Percentiles rank a stretch among this genome's conserved stretches.
Evolutionary conservation across 2,797 vertebrate genomes (phyloP).

Genomic region (Neosilurus mollespiculum): DNA sequence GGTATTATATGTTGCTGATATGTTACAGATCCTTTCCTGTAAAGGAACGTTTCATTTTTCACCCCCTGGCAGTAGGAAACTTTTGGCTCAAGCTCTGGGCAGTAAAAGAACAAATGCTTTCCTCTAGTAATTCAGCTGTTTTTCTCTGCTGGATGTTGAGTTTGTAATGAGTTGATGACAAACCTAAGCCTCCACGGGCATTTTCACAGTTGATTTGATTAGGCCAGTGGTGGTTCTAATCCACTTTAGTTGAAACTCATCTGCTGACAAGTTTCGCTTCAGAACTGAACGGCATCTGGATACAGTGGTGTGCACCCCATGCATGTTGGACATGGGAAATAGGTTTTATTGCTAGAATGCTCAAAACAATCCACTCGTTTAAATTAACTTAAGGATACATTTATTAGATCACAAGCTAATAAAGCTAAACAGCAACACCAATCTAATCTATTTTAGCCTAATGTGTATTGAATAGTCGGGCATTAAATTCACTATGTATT

Average conservation of each 20-base stretch:
- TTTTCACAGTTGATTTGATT: conserved; percentile 49
- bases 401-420: not conserved
- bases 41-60: not conserved
- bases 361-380: not conserved
- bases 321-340: not conserved
- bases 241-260: conserved; percentile 35
- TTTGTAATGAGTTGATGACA: not conserved
- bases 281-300: conserved; percentile 7
- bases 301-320: not conserved
- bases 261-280: conserved; percentile 40
- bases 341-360: not conserved
- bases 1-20: not conserved
- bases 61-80: not conserved
- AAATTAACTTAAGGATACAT: not conserved
- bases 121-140: not conserved
- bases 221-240: conserved; percentile 35
- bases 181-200: conserved; percentile 28
- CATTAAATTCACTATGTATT: not conserved
- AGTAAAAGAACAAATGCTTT: not conserved
- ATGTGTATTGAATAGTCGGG: not conserved
- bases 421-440: not conserved
- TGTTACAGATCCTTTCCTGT: not conserved
- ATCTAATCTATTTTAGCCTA: not conserved
- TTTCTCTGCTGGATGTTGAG: not conserved
- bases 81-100: not conserved